These are phyloP conservation scores for Arvicanthis niloticus DNA, from an alignment of 2,113 vertebrate species.

Conservation along the genomic window DNA sequence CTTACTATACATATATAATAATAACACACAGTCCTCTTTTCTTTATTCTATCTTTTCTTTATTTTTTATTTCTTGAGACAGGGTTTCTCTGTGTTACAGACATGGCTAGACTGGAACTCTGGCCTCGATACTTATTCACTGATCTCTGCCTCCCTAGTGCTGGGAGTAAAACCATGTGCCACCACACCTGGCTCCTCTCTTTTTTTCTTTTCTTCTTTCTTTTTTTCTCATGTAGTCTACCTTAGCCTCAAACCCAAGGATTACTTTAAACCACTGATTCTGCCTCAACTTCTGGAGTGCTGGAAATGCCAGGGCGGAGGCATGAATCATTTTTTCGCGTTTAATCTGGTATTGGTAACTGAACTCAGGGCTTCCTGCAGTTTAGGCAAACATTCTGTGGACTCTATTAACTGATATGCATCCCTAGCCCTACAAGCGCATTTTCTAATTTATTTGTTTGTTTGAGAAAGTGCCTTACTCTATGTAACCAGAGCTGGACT, in stretches of 20 bases:
- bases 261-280: not conserved
- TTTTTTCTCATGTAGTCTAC: not conserved
- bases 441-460: not conserved
- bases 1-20: not conserved
- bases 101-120: too few species aligned
- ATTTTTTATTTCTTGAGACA: not conserved
- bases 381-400: not conserved
- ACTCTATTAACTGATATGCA: not conserved
- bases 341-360: not conserved
- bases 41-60: too few species aligned
- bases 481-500: not conserved
- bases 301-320: not conserved
- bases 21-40: not conserved
- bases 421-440: not conserved
- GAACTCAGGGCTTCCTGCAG: not conserved
- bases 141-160: too few species aligned
- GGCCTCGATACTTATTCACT: too few species aligned
- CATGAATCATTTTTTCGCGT: not conserved
- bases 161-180: too few species aligned
- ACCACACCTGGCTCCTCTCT: too few species aligned
- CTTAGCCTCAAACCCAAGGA: not conserved
- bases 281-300: not conserved
- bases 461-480: not conserved
- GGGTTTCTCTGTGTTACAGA: not conserved
- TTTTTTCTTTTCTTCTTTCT: too few species aligned